Conservation (phyloP, 2,888 invertebrate genomes). For the Prosapia bicincta region DNA sequence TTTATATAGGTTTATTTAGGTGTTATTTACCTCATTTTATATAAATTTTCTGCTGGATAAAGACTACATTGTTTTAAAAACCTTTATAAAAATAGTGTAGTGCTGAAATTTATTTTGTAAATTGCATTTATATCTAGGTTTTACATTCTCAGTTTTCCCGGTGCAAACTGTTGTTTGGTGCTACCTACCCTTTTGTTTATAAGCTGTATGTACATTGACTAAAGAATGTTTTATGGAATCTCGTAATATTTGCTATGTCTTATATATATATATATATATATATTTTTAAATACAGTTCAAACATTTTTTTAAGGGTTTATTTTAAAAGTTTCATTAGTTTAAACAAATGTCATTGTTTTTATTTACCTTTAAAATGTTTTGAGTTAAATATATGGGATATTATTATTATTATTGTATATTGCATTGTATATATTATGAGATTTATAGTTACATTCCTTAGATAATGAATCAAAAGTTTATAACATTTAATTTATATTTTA, state of each 20-base stretch:
- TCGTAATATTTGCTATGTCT: background rate
- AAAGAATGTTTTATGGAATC: background rate
- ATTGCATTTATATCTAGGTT: constrained; percentile 3
- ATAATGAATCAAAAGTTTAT: background rate
- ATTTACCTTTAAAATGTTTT: background rate
- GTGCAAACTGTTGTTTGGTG: constrained; percentile 16
- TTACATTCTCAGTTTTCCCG: constrained; percentile 8
- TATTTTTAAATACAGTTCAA: background rate
- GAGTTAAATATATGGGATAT: background rate
- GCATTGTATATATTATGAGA: background rate
- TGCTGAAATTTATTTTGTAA: background rate
- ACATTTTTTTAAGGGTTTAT: background rate
- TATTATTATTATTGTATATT: no score
- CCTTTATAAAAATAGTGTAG: background rate
- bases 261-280: background rate
- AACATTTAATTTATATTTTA: background rate
- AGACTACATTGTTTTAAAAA: background rate
- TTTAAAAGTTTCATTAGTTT: background rate
- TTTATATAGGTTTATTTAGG: constrained; percentile 25
- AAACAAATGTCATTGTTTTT: background rate
- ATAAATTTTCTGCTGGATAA: constrained; percentile 15
- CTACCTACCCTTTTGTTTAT: background rate
- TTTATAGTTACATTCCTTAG: background rate
- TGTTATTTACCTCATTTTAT: constrained; percentile 22
- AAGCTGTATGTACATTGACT: background rate